Conservation (phyloP, 2,797 vertebrate species). For the Argyrosomus regius region DNA sequence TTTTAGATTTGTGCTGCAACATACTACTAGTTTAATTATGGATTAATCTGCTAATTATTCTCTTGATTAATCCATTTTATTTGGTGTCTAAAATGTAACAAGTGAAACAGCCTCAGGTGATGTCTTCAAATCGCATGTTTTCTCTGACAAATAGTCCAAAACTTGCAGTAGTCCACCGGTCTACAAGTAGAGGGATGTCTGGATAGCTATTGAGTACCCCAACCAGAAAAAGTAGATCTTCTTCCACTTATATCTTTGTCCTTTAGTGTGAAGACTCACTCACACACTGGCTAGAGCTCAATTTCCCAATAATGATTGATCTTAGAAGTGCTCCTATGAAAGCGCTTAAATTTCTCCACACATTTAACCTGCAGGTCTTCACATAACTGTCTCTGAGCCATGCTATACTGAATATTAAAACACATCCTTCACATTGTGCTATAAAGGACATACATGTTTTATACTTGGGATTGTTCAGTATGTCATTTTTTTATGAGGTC, state of each 20-base stretch:
- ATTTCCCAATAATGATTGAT: not conserved
- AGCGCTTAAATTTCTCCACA: not conserved
- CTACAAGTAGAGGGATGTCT: too few species aligned
- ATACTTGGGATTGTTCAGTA: not conserved
- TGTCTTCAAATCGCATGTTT: not conserved
- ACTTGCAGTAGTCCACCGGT: not conserved
- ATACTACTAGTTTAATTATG: not conserved
- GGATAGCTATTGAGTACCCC: not conserved
- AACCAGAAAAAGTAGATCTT: not conserved
- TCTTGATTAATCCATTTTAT: not conserved
- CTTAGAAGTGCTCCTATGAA: not conserved
- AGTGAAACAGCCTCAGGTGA: not conserved
- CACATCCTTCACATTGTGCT: not conserved
- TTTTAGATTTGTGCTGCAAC: not conserved
- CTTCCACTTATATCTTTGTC: not conserved
- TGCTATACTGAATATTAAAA: not conserved
- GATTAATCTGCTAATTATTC: too few species aligned
- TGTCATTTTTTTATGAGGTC: not conserved
- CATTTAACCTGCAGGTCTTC: not conserved
- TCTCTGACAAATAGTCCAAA: not conserved
- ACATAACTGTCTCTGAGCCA: too few species aligned
- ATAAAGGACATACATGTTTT: not conserved
- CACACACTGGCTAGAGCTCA: not conserved
- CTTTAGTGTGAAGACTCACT: not conserved
- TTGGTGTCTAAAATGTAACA: not conserved